These are phyloP conservation scores for Panthera tigris DNA, from an alignment of 2,113 vertebrate genomes.

Conservation along the genomic window DNA sequence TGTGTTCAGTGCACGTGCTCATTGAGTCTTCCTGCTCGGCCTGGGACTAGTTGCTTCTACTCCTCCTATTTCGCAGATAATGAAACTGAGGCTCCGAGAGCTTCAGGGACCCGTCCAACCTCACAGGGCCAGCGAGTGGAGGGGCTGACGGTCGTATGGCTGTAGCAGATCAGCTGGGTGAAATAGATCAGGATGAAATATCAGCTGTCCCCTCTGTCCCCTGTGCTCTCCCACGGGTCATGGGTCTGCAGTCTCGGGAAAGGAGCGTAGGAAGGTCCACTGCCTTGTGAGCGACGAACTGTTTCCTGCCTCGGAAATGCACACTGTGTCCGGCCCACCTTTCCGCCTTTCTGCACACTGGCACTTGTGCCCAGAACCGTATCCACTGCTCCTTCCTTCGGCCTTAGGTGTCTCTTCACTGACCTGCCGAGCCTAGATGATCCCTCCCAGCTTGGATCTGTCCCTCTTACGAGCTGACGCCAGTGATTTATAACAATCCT, in stretches of 20 bases:
- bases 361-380: not conserved
- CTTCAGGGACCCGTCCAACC: not conserved
- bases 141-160: not conserved
- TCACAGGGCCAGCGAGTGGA: not conserved
- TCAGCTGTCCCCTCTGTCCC: not conserved
- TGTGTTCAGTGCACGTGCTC: rapidly evolving
- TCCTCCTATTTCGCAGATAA: not conserved
- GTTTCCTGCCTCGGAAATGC: not conserved
- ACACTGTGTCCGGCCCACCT: rapidly evolving
- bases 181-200: not conserved
- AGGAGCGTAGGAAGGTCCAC: not conserved
- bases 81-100: rapidly evolving
- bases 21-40: not conserved
- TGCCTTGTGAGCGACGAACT: not conserved
- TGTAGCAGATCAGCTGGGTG: too few relatives aligned
- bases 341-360: not conserved
- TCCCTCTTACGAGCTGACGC: not conserved
- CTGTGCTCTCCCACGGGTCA: not conserved
- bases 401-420: not conserved
- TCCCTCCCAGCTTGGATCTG: not conserved
- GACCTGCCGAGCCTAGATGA: not conserved
- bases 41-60: not conserved
- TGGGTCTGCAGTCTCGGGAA: not conserved
- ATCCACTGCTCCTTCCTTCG: not conserved
- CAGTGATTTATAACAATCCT: not conserved